These are phyloP conservation scores for Scaptomyza tumidula DNA, from an alignment of 2,888 invertebrate genomes.

Conservation along the genomic window DNA sequence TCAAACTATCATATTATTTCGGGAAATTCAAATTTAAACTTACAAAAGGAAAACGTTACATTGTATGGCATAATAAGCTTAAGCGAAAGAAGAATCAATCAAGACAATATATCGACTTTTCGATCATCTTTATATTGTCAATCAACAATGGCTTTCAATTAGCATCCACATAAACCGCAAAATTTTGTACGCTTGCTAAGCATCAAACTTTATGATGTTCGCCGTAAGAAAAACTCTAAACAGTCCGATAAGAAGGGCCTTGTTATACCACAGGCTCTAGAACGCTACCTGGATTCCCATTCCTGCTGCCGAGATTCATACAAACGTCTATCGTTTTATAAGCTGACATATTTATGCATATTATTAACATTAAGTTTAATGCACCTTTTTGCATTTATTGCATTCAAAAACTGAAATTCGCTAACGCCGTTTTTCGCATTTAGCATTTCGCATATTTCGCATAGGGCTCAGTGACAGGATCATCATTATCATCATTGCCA, in stretches of 20 bases:
- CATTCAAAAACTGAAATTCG: slow-evolving; percentile 40
- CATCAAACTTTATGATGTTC: slow-evolving; percentile 13
- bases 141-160: slow-evolving; percentile 70
- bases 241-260: slow-evolving; percentile 14
- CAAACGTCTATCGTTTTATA: slow-evolving; percentile 59
- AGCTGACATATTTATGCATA: slow-evolving; percentile 80
- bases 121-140: slow-evolving; percentile 6
- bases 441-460: slow-evolving; percentile 25
- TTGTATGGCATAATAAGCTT: no score
- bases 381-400: slow-evolving; percentile 43
- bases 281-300: slow-evolving; percentile 22
- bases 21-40: no score
- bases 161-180: slow-evolving; percentile 69
- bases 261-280: slow-evolving; percentile 19
- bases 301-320: background rate
- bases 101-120: background rate
- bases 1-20: background rate
- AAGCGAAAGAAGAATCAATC: no score
- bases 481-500: slow-evolving; percentile 32
- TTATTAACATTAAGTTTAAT: slow-evolving; percentile 73
- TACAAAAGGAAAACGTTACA: no score
- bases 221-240: background rate
- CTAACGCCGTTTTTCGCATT: slow-evolving; percentile 33
- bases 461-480: slow-evolving; percentile 23
- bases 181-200: slow-evolving; percentile 35